Conservation (phyloP, 2,113 vertebrate genomes). For the Mus musculus region GRCm39 chrX:104741001-104741500, state of each 20-base stretch:
- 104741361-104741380: not conserved
- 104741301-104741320: not conserved
- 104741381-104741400: not conserved
- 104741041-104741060: no score
- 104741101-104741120: no score
- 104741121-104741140: no score
- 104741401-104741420: not conserved
- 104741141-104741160: no score
- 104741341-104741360: not conserved
- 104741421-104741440: not conserved
- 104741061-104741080: no score
- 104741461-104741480: not conserved
- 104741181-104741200: not conserved
- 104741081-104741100: no score
- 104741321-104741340: not conserved
- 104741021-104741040: no score
- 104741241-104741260: not conserved
- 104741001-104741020: no score
- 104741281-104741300: not conserved
- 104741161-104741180: not conserved
- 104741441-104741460: not conserved
- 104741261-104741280: not conserved
- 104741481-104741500: not conserved
- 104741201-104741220: not conserved
- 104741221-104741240: not conserved